Conservation (phyloP, 2,113 vertebrate genomes). For the Anoplopoma fimbria region DNA sequence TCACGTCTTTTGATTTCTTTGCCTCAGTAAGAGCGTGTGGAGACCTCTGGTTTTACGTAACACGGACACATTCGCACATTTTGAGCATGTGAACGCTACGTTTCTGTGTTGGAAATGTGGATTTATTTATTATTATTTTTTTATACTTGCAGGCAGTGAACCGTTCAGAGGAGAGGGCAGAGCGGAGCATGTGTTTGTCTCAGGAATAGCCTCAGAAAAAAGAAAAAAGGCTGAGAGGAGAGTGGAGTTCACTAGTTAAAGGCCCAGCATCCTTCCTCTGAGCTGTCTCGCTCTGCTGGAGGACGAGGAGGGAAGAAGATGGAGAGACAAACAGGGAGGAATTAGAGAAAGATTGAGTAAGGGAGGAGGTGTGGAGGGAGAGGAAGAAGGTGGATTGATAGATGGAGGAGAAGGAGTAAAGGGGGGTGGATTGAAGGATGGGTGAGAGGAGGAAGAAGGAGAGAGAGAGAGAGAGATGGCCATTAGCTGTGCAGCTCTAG, state of each 20-base stretch:
- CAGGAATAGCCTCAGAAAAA: constrained; percentile 58
- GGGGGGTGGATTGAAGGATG: constrained; percentile 9
- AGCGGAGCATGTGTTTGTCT: constrained; percentile 66
- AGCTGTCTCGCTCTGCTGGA: constrained; percentile 20
- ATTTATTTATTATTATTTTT: constrained; percentile 38
- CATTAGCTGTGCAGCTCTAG: constrained; percentile 53
- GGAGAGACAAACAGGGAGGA: constrained; percentile 19
- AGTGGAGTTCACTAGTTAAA: constrained; percentile 57
- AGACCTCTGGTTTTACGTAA: constrained; percentile 43
- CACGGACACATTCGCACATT: background rate
- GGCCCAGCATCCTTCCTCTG: constrained; percentile 49
- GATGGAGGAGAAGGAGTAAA: background rate
- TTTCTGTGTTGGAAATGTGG: constrained; percentile 32
- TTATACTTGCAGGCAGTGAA: constrained; percentile 57
- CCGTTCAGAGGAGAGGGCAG: constrained; percentile 48
- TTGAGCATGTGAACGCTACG: constrained; percentile 16
- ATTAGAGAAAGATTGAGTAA: constrained; percentile 9
- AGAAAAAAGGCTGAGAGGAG: constrained; percentile 35
- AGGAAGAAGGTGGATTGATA: background rate
- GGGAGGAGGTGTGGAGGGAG: constrained; percentile 9
- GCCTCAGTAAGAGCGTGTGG: too few species aligned
- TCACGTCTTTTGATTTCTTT: too few species aligned
- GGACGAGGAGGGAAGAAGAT: background rate
- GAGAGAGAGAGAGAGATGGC: constrained; percentile 32
- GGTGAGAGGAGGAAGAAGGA: background rate